Percentiles rank a stretch among this genome's conserved stretches.
These are phyloP conservation scores for Propithecus coquereli DNA, from an alignment of 2,113 vertebrate species.

Conservation along the genomic window DNA sequence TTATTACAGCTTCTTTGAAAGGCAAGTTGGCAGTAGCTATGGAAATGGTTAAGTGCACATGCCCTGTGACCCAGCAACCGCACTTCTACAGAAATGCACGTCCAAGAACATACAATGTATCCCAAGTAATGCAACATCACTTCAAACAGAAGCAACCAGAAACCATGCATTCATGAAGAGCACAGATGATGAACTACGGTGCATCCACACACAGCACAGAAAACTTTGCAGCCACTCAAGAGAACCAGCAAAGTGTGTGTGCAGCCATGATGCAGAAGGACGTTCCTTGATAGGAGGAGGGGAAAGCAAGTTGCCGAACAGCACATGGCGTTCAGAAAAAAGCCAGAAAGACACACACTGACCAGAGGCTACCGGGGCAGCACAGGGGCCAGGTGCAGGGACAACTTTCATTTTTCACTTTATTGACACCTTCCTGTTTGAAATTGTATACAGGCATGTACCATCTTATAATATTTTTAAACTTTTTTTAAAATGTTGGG, in stretches of 20 bases:
- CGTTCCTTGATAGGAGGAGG: rapidly evolving
- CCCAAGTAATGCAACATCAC: not conserved
- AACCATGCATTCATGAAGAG: rapidly evolving
- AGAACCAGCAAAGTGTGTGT: not conserved
- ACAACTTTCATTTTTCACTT: not conserved
- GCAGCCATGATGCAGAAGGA: not conserved
- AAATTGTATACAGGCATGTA: not conserved
- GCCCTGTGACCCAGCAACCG: not conserved
- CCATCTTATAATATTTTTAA: not conserved
- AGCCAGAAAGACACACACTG: not conserved
- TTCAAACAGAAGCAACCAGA: not conserved
- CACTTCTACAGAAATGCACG: not conserved
- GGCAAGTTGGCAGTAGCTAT: not conserved
- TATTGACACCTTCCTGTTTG: not conserved
- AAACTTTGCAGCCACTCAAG: not conserved
- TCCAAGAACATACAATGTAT: not conserved
- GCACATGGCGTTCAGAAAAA: not conserved
- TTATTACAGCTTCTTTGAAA: not conserved
- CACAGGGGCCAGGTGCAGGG: not conserved
- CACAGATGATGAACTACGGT: rapidly evolving
- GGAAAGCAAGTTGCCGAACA: not conserved
- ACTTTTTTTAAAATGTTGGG: not conserved
- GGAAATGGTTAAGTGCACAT: not conserved
- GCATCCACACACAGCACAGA: not conserved
- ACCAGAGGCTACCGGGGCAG: not conserved